Base-by-base conservation (phyloP, 1,140 invertebrate genomes). In the Bactericera cockerelli region DNA sequence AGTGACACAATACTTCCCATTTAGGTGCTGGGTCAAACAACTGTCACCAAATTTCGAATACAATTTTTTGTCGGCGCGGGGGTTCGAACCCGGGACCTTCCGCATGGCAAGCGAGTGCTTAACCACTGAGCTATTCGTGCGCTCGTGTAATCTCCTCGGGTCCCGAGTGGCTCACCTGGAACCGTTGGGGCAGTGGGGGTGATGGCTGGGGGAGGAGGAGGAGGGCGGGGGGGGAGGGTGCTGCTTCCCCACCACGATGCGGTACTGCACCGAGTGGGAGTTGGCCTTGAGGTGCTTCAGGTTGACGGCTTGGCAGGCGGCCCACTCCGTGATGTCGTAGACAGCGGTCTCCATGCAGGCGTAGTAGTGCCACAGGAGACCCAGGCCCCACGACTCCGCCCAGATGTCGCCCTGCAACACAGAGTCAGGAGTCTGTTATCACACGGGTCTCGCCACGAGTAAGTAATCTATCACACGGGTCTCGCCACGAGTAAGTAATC, bases 291-390 rank as follows among this genome's bases (percentile, higher is more conserved):
- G 72, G 71, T 88, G 84, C 63, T 82, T 83, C 59, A 89, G 72
- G 67, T 85, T 87, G 62, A 81, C 80, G 65, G 84, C 89, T 75
- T 94, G 90, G 74, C 92, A 95, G 62, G 85, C 83, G 33, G 91
- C 92, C 92, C 92, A 95, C 70, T 94, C 89, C 26, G 91, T 95
- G 59, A 96, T 93, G 72, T 95, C 89, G 70, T 92, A 95, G 13
- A 95, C 84, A 60, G 83, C 84, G 49, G 87, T 87, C 72, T 95
- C 92, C 89, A 95, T 94, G 64, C 92, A 91, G n/a, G 92, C 91
- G 72, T 89, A 93, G 74, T 94, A 95, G 74, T 90, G 84, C 85
- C 90, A 93, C 39, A 86, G 76, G 63, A 93, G 81, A 55, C 91
- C 90, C 74, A 92, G 79, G 72, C 87, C 79, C 64, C 81, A 79